Conservation (phyloP, 1,140 invertebrate species). For the Nixonia krombeini region DNA sequence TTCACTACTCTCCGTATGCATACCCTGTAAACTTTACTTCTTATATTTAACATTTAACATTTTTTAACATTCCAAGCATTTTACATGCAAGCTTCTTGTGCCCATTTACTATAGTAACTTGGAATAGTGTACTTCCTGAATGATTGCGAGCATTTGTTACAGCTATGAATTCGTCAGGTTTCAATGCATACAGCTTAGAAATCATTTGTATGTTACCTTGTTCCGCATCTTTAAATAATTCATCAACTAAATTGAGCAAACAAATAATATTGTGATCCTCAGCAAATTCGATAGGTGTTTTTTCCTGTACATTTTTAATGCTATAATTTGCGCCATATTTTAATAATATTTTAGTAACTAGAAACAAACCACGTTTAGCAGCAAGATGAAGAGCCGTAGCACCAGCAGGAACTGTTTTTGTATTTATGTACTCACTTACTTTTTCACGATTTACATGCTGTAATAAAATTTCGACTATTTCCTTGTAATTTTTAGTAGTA, state of each 20-base stretch:
- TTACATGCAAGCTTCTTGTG: constrained; percentile 11
- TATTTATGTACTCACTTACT: constrained; percentile 49
- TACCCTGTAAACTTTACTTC: neutral
- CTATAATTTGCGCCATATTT: constrained; percentile 54
- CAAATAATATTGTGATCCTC: constrained; percentile 12
- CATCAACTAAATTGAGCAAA: constrained; percentile 20
- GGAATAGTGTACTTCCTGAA: neutral
- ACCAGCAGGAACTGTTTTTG: neutral
- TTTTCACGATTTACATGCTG: constrained; percentile 70
- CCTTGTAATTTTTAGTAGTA: constrained; percentile 77
- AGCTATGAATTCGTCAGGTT: constrained; percentile 18
- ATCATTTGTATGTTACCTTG: constrained; percentile 22
- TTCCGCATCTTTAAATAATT: constrained; percentile 21
- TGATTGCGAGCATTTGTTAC: constrained; percentile 23
- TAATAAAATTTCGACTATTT: constrained; percentile 77
- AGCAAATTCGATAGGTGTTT: constrained; percentile 23
- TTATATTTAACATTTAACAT: too few species aligned
- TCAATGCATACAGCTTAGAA: constrained; percentile 9
- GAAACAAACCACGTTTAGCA: constrained; percentile 6
- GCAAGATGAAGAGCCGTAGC: constrained; percentile 28
- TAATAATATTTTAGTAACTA: constrained; percentile 17
- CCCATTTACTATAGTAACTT: constrained; percentile 11
- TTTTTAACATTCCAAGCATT: neutral
- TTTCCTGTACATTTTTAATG: constrained; percentile 47
- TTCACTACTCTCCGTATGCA: too few species aligned